Conservation (phyloP, 2,888 invertebrate genomes). For the Synanthedon myopaeformis region DNA sequence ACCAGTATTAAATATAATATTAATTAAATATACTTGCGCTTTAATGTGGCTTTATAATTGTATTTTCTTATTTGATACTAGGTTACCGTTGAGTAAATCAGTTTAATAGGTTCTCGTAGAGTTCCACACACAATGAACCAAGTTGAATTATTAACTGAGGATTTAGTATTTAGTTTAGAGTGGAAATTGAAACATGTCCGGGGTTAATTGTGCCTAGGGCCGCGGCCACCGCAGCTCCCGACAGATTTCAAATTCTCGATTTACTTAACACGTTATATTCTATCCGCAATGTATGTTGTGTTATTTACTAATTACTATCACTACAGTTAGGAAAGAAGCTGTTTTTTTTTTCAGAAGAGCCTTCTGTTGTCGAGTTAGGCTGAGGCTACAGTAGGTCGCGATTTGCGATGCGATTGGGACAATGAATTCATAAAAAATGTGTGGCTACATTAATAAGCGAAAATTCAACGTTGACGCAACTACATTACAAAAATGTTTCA, state of each 20-base stretch:
- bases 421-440: too few relatives aligned
- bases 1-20: too few relatives aligned
- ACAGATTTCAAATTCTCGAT: conserved; percentile 25
- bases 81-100: conserved; percentile 2
- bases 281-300: too few relatives aligned
- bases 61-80: conserved; percentile 2
- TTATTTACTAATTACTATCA: neutral
- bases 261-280: neutral
- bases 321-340: neutral
- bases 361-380: too few relatives aligned
- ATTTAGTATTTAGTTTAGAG: conserved; percentile 37
- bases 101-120: neutral
- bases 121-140: conserved; percentile 5
- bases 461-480: too few relatives aligned
- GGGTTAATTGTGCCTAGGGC: conserved; percentile 52
- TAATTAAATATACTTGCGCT: too few relatives aligned
- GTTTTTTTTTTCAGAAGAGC: too few relatives aligned
- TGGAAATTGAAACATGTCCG: conserved; percentile 60
- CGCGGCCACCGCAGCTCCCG: conserved; percentile 23
- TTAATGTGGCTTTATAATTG: too few relatives aligned
- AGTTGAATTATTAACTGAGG: conserved; percentile 36
- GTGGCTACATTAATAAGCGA: too few relatives aligned
- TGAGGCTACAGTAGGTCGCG: too few relatives aligned
- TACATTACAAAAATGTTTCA: too few relatives aligned
- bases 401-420: too few relatives aligned